phyloP scores from a whole-genome alignment of 2,113 vertebrate species.

The Oryzias curvinotus region DNA sequence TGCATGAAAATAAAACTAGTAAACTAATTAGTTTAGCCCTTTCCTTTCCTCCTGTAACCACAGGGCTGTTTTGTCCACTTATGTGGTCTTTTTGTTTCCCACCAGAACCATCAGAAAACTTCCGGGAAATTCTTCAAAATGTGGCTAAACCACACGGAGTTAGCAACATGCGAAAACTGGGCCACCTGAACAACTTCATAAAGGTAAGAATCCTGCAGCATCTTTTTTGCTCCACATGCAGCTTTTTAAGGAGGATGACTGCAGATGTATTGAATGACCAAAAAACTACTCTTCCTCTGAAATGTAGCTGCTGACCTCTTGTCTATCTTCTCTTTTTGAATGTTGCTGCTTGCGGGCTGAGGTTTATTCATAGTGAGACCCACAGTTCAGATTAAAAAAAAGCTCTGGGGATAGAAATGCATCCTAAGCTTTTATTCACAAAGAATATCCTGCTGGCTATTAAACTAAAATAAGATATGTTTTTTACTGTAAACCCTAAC shows the following conservation, averaged over 20 bases:
- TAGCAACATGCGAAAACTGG: conserved; percentile 98
- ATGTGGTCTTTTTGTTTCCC: conserved; percentile 34
- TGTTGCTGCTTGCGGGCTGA: conserved; percentile 46
- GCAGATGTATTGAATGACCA: conserved; percentile 16
- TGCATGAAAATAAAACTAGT: conserved; percentile 30
- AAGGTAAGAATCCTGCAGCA: conserved; percentile 81
- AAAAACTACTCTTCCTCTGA: conserved; percentile 13
- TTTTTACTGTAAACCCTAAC: conserved; percentile 14
- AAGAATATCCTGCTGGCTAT: conserved; percentile 30
- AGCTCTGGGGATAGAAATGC: conserved; percentile 36
- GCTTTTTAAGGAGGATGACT: conserved; percentile 12
- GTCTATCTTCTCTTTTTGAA: conserved; percentile 34
- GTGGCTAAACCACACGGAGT: conserved; percentile 95
- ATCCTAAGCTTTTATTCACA: conserved; percentile 30
- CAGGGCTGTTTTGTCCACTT: conserved; percentile 46
- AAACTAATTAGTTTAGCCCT: conserved; percentile 40
- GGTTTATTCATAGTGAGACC: conserved; percentile 48
- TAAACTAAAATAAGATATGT: conserved; percentile 24
- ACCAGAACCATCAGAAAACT: conserved; percentile 93
- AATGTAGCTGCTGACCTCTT: conserved; percentile 43
- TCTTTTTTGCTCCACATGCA: neutral
- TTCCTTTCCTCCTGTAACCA: conserved; percentile 54
- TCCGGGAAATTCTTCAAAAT: conserved; percentile 98
- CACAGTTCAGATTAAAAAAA: conserved; percentile 48
- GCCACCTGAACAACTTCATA: conserved; percentile 98